These are phyloP conservation scores for Crocidura indochinensis DNA, from an alignment of 2,797 vertebrate genomes.

Conservation along the genomic window DNA sequence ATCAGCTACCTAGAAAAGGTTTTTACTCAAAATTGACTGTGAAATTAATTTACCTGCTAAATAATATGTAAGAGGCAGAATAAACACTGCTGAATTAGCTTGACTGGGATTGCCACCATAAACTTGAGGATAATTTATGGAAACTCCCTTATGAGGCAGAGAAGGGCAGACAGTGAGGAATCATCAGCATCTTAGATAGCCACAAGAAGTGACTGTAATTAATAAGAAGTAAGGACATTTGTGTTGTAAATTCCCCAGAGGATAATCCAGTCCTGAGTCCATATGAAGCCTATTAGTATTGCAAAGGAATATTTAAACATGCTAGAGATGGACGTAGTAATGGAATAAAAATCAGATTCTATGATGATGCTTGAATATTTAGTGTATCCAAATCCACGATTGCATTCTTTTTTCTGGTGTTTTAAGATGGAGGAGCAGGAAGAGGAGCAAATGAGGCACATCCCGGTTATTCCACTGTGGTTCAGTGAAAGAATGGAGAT, in stretches of 20 bases:
- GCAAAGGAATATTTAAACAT: neutral
- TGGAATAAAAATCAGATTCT: neutral
- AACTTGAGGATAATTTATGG: neutral
- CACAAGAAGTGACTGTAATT: neutral
- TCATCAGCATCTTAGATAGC: neutral
- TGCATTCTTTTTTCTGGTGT: neutral
- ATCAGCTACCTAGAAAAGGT: neutral
- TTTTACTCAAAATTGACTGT: neutral
- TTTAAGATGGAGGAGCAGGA: neutral
- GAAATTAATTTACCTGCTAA: constrained; percentile 23
- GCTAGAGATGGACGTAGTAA: neutral
- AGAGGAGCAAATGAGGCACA: too few relatives aligned
- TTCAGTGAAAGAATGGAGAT: too few relatives aligned
- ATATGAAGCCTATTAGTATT: neutral
- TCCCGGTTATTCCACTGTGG: too few relatives aligned
- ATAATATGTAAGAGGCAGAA: neutral
- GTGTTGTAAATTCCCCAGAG: too few relatives aligned
- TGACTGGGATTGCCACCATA: neutral
- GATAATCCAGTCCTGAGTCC: accelerated
- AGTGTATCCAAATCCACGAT: neutral
- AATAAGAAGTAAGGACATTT: neutral
- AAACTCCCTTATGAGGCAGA: neutral
- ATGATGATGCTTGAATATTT: neutral
- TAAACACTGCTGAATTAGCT: neutral
- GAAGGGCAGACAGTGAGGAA: neutral